phyloP scores from a whole-genome alignment of 2,888 invertebrate genomes.

The Pediacus dermestoides region DNA sequence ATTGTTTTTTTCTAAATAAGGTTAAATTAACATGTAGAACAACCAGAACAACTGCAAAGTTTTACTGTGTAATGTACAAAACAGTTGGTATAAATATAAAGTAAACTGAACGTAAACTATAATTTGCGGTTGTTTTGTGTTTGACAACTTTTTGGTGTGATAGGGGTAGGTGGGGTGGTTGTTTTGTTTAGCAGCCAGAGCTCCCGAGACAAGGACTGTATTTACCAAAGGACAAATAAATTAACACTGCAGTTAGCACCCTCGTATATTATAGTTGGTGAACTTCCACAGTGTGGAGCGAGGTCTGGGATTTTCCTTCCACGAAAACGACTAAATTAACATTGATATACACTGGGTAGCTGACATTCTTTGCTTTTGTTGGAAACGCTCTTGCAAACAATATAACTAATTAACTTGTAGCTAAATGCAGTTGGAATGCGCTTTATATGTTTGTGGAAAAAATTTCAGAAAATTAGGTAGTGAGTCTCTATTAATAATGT shows the following conservation, averaged over 20 bases:
- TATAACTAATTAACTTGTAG: too few species aligned
- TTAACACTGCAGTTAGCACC: slow-evolving; percentile 17
- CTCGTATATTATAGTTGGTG: slow-evolving; percentile 17
- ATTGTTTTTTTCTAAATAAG: too few species aligned
- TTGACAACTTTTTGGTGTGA: slow-evolving; percentile 16
- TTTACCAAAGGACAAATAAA: slow-evolving; percentile 18
- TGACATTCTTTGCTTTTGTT: slow-evolving; percentile 7
- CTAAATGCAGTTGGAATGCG: too few species aligned
- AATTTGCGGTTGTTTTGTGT: slow-evolving; percentile 19
- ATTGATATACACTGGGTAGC: slow-evolving; percentile 14
- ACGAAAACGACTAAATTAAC: slow-evolving; percentile 17
- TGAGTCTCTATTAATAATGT: too few species aligned
- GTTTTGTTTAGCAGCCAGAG: slow-evolving; percentile 10
- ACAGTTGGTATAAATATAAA: slow-evolving; percentile 3
- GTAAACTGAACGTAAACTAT: slow-evolving; percentile 10
- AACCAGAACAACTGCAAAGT: too few species aligned
- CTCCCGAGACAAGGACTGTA: slow-evolving; percentile 12
- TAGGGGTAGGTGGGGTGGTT: not conserved
- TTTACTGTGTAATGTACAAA: too few species aligned
- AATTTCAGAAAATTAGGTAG: too few species aligned
- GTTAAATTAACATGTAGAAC: too few species aligned
- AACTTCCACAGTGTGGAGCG: slow-evolving; percentile 9
- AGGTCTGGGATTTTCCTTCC: slow-evolving; percentile 14
- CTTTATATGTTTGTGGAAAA: too few species aligned
- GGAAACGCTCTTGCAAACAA: too few species aligned